Base-by-base conservation (phyloP, 2,888 invertebrate genomes). In the Oscheius sp. region DNA sequence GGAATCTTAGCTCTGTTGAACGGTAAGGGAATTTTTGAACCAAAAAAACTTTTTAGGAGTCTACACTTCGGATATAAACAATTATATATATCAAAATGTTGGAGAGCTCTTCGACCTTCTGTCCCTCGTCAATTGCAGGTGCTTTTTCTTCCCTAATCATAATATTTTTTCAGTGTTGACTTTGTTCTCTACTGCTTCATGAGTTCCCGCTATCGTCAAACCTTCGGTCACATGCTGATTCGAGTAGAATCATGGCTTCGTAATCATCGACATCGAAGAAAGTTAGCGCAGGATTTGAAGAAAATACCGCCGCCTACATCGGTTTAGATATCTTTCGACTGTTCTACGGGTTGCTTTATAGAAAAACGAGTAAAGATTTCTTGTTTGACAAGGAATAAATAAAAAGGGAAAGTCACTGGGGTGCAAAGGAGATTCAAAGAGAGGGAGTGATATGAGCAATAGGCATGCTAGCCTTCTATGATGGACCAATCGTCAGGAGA, bases 51-150 rank as follows among this genome's bases (percentile, higher is more conserved):
- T 3, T 54, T 47, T 61, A 78, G 78, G 75, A 5, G 56, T 80
- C 24, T 80, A 75, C 64, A 80, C 80, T 6, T 69, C 70, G 30
- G 78, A 80, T 47, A 70, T 80, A 14, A 70, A 81, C 67, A 72
- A 70, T 22, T 78, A 78, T 61, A 78, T 81, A 65, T 81, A 80
- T 57, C 68, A 71, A 24, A 77, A 77, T 54, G 71, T 81, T 12
- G 80, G 75, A 41, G 81, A 81, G 30, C 59, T 81, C 24, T 76
- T 81, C 51, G 81, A 81, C 54, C 70, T 81, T 22, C 57, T 81
- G 12, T 81, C 81, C 9, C 72, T 81, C 4, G 73, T 81, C 47
- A 81, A 81, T 68, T 80, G 81, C 71, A 75, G 75, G 75, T 73
- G n/a, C 24, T n/a, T 20, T 5, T 22, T n/a, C 41, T 50, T 14